Conservation (phyloP, 2,797 vertebrate genomes). For the Sylvilagus floridanus region DNA sequence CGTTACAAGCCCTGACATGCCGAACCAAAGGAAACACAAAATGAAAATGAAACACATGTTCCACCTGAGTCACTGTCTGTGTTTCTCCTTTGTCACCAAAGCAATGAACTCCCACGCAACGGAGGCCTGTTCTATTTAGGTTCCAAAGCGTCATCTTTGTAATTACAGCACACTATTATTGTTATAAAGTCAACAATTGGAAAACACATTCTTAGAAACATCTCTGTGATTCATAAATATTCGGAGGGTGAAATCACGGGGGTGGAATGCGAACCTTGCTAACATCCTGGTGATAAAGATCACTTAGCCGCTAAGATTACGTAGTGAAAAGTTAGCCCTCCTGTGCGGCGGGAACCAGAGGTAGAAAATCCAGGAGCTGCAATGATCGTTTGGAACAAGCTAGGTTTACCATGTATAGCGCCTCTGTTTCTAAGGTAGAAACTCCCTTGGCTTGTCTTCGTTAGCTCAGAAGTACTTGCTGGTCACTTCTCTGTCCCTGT, state of each 20-base stretch:
- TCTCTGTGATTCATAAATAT: constrained; percentile 79
- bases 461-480: background rate
- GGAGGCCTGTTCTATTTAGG: constrained; percentile 77
- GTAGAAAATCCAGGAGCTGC: background rate
- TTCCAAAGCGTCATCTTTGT: constrained; percentile 73
- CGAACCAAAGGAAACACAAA: constrained; percentile 73
- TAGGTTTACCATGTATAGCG: background rate
- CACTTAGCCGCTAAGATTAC: background rate
- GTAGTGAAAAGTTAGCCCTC: background rate
- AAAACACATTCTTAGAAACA: constrained; percentile 83
- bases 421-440: background rate
- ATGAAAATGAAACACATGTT: constrained; percentile 79
- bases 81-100: constrained; percentile 78
- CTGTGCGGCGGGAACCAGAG: background rate
- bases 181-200: constrained; percentile 74
- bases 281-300: constrained; percentile 3
- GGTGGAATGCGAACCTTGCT: constrained; percentile 64
- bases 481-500: background rate
- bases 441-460: background rate
- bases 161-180: constrained; percentile 74
- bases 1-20: constrained; percentile 56
- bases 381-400: background rate
- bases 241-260: constrained; percentile 72
- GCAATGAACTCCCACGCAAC: constrained; percentile 77
- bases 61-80: constrained; percentile 73